Evolutionary conservation across 2,888 invertebrate species (phyloP), one percentile per base, ranked within the genome.

Genomic region (Uropetala carovei): DNA sequence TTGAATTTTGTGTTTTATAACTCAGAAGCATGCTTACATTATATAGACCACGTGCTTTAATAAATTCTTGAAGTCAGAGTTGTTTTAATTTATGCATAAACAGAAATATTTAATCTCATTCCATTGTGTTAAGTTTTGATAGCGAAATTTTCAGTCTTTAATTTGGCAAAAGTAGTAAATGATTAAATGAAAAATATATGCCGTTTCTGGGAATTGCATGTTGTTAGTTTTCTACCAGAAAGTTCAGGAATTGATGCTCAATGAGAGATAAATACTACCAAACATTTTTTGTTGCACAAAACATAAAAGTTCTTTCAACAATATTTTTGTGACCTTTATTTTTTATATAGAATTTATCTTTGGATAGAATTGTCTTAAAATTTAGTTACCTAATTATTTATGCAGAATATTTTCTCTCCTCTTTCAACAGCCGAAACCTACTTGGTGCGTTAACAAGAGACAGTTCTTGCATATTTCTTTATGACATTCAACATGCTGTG

Each of bases 401-500:
- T 43, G 43, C 43, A 16, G 11, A 22, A 30, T 27, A 18, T 68
- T 14, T 92, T 64, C 43, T 58, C 22, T 9, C 57, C n/a, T 30
- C 56, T 84, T 18, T 10, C 11, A 60, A 92, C 68, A 96, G 97
- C 95, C 94, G 96, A 92, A 98, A 98, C 95, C 95, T 98, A 92
- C 95, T 99, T 86, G 97, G 98, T 43, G 97, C 98, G 0, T 95
- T 99, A 93, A 97, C 98, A 94, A 97, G 97, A 93, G 99, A 99
- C 94, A 97, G 97, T 83, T 96, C 96, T 82, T 96, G 97, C 18
- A 96, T 99, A 57, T 97, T 97, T 93, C 96, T 99, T 68, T 98
- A 98, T 94, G 99, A 99, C 95, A 97, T 99, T 93, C 98, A 98
- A 94, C 97, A 97, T 94, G 96, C 96, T 93, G 95, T 95, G 89